Percentiles rank a stretch among this genome's conserved stretches.
These are phyloP conservation scores for Furcifer pardalis DNA, from an alignment of 2,797 vertebrate species.

Conservation along the genomic window DNA sequence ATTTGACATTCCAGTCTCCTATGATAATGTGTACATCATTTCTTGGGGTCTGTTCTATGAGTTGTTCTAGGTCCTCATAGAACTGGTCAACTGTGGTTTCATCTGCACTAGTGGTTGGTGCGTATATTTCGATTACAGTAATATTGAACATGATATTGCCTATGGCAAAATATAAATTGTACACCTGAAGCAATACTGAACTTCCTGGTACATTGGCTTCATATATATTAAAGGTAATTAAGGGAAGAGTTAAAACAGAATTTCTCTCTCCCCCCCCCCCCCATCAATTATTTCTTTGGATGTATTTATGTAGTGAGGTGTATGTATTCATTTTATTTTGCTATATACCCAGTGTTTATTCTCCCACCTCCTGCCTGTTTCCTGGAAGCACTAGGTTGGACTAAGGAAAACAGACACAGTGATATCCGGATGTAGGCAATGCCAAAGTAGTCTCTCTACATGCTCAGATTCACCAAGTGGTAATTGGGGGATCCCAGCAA, in stretches of 20 bases:
- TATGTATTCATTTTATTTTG: neutral
- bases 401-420: neutral
- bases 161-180: slow-evolving; percentile 10
- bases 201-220: neutral
- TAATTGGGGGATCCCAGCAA: neutral
- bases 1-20: too few species aligned
- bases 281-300: slow-evolving; percentile 8
- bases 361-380: neutral
- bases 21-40: too few species aligned
- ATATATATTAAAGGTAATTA: neutral
- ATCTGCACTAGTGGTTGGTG: too few species aligned
- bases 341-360: neutral
- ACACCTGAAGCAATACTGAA: slow-evolving; percentile 13
- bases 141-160: slow-evolving; percentile 16
- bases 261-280: neutral
- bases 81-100: too few species aligned
- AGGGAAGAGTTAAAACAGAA: slow-evolving; percentile 1
- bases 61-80: too few species aligned
- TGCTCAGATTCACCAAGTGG: neutral
- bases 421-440: too few species aligned
- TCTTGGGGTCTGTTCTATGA: too few species aligned
- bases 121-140: too few species aligned
- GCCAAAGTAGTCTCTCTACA: neutral
- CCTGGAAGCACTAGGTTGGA: neutral
- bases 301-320: neutral